phyloP scores from a whole-genome alignment of 2,797 vertebrate genomes.

The Macropus fuliginosus region DNA sequence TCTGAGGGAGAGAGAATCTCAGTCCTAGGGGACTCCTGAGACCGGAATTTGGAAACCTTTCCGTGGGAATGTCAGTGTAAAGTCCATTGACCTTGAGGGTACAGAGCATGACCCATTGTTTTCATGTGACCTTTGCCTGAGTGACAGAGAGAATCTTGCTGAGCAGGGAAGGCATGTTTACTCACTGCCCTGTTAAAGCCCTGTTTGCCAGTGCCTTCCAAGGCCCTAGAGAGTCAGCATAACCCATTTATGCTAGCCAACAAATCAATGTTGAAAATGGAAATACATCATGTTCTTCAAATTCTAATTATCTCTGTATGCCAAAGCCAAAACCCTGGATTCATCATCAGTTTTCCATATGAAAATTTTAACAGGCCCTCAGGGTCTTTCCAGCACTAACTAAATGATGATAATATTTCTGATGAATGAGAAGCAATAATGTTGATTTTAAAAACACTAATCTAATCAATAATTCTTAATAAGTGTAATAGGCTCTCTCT shows the following conservation, averaged over 20 bases:
- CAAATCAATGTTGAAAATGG: slow-evolving; percentile 17
- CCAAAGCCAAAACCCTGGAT: neutral
- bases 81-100: neutral
- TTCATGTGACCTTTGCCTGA: neutral
- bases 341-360: neutral
- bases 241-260: neutral
- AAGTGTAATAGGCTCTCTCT: neutral
- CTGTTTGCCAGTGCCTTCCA: neutral
- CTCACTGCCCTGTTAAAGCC: neutral
- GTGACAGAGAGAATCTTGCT: slow-evolving; percentile 1
- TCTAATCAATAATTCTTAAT: slow-evolving; percentile 2
- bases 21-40: neutral
- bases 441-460: neutral
- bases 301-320: slow-evolving; percentile 22
- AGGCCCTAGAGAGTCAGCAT: slow-evolving; percentile 5
- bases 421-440: neutral
- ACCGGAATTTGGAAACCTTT: neutral
- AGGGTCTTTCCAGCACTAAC: neutral
- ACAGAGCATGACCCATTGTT: neutral
- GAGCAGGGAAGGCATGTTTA: neutral
- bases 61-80: neutral
- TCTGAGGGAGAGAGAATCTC: neutral
- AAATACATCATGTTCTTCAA: slow-evolving; percentile 15
- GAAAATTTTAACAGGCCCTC: neutral
- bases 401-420: neutral